Evolutionary conservation across 2,797 vertebrate species (phyloP).

Genomic region (Scomberomorus guttatus): DNA sequence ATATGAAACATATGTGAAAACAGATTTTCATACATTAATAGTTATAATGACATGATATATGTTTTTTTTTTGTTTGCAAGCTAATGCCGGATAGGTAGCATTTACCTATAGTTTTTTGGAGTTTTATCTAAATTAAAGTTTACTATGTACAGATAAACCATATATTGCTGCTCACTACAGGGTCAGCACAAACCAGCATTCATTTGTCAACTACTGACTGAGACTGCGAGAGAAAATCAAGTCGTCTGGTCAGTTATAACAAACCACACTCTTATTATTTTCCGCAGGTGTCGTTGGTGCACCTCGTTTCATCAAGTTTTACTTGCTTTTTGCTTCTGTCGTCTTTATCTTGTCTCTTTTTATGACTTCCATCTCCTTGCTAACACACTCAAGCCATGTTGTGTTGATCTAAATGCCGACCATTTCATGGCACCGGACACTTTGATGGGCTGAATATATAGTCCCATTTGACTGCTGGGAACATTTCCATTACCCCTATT

Average conservation of each 20-base stretch:
- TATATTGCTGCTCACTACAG: conserved; percentile 62
- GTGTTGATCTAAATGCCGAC: conserved; percentile 60
- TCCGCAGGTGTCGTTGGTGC: neutral
- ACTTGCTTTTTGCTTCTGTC: conserved; percentile 15
- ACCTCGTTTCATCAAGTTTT: conserved; percentile 19
- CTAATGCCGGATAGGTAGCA: conserved; percentile 32
- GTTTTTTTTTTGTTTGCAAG: conserved; percentile 60
- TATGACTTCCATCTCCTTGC: conserved; percentile 35
- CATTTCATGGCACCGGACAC: conserved; percentile 59
- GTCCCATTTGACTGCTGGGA: conserved; percentile 67
- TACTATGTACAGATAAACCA: conserved; percentile 77
- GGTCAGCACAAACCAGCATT: conserved; percentile 45
- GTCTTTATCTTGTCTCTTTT: conserved; percentile 46
- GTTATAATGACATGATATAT: conserved; percentile 48
- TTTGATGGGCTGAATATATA: conserved; percentile 73
- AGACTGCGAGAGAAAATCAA: conserved; percentile 25
- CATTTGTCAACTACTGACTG: conserved; percentile 23
- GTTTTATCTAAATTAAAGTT: conserved; percentile 64
- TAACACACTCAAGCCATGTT: conserved; percentile 40
- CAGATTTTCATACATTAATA: conserved; percentile 45
- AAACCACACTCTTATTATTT: conserved; percentile 11
- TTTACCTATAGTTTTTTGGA: conserved; percentile 37
- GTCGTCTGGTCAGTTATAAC: conserved; percentile 16
- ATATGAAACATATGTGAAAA: conserved; percentile 47
- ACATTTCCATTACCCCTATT: conserved; percentile 70